A percentile compares a stretch with the other conserved stretches of the same genome.
These are phyloP conservation scores for Drosophila sordidapex DNA, from an alignment of 2,888 invertebrate species.

Conservation along the genomic window DNA sequence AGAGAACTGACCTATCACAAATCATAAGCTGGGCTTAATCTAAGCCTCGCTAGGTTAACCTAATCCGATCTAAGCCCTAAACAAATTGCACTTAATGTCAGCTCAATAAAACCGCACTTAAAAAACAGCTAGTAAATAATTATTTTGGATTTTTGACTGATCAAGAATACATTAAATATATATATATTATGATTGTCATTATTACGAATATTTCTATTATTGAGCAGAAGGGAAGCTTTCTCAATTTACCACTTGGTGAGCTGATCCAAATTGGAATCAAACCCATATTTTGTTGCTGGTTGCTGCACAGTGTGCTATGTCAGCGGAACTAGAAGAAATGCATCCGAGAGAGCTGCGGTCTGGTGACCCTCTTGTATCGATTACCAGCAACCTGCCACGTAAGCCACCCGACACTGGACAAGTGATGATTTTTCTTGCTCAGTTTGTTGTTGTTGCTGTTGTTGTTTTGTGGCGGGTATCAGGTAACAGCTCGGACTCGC, in stretches of 20 bases:
- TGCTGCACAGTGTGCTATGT: conserved; percentile 7
- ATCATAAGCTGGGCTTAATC: neutral
- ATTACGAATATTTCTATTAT: neutral
- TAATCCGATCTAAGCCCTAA: too few relatives aligned
- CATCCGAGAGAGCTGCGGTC: conserved; percentile 50
- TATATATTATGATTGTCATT: neutral
- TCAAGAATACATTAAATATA: too few relatives aligned
- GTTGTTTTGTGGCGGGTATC: conserved; percentile 18
- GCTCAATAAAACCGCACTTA: neutral
- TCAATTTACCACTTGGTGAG: neutral
- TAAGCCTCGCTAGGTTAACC: neutral
- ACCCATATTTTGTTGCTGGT: conserved; percentile 2
- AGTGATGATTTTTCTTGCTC: conserved; percentile 5
- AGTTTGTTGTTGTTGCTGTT: neutral
- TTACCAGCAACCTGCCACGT: conserved; percentile 33
- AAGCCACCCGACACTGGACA: conserved; percentile 44
- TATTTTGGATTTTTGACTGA: neutral
- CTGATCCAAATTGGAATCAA: neutral
- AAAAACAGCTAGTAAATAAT: neutral
- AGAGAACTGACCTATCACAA: neutral
- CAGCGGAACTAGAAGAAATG: conserved; percentile 48
- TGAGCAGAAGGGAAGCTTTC: neutral
- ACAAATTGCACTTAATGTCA: neutral
- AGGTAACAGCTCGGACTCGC: conserved; percentile 43
- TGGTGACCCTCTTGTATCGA: conserved; percentile 54